Evolutionary conservation across 2,113 vertebrate genomes (phyloP), one percentile per base, ranked within the genome.

Genomic region (Machaerirhynchus nigripectus): DNA sequence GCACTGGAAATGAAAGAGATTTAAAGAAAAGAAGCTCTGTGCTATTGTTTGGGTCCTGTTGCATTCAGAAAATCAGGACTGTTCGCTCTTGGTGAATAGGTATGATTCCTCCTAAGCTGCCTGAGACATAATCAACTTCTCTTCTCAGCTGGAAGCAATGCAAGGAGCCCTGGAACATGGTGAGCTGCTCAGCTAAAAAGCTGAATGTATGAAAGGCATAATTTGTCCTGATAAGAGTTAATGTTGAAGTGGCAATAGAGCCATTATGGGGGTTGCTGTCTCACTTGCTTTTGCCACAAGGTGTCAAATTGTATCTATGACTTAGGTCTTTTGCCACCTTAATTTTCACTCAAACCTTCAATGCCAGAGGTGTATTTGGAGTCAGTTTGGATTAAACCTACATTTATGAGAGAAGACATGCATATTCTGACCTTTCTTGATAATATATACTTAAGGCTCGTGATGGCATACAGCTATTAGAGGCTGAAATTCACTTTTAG

Each of bases 101-200:
- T 79, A 31, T 70, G 56, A 84, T 82, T 90, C 39, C 31, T 75
- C 11, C 35, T 78, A 78, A 91, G 20, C 31, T 82, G 18, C n/a
- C 56, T 75, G 35, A 85, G 75, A 60, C 14, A 67, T 57, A 87
- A 82, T 92, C 65, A 68, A 40, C 24, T 89, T 77, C 46, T 91
- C 47, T 70, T 88, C 75, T 85, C 37, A 63, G 24, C 16, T 52
- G 49, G 56, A 86, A 83, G 23, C 9, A 75, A 28, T 0, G 9
- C 13, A 55, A 82, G 44, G 30, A 84, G 15, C 42, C 42, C 35
- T 78, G 56, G 77, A 88, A 64, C 28, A 37, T 0, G 1, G 9
- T 60, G 37, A 92, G 19, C 13, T 55, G 7, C 44, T 79, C 9
- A 6, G 33, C n/a, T 85, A 8, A 76, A 80, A 76, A 76, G 0